Evolutionary conservation across 1,140 invertebrate genomes (phyloP).

Genomic region (Wiebesia pumilae): DNA sequence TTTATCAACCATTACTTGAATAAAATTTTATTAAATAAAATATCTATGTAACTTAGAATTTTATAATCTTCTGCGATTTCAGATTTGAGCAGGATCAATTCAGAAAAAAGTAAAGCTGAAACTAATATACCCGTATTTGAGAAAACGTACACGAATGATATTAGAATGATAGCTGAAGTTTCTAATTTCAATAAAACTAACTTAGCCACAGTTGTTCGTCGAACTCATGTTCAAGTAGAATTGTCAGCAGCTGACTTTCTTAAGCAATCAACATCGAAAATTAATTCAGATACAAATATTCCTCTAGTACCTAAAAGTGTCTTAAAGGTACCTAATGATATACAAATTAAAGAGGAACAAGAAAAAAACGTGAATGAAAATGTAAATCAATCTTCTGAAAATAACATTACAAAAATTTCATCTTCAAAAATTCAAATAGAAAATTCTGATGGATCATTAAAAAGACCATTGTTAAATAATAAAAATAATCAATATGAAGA

Average conservation of each 20-base stretch:
- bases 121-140: not conserved
- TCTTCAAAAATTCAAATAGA: not conserved
- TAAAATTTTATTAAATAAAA: too few species aligned
- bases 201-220: constrained; percentile 69
- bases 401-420: not conserved
- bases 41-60: too few species aligned
- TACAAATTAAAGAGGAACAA: not conserved
- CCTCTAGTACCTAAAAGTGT: not conserved
- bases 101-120: not conserved
- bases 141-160: constrained; percentile 6
- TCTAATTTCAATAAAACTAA: constrained; percentile 69
- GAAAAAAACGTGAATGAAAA: not conserved
- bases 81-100: not conserved
- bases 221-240: constrained; percentile 65
- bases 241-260: not conserved
- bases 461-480: not conserved
- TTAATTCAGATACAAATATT: not conserved
- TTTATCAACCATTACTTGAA: too few species aligned
- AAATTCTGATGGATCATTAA: not conserved
- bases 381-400: not conserved
- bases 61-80: not conserved
- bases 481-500: not conserved
- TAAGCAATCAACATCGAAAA: not conserved
- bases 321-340: not conserved
- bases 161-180: constrained; percentile 60